Base-by-base conservation (phyloP, 2,113 vertebrate species). In the Cranoglanis bouderius region DNA sequence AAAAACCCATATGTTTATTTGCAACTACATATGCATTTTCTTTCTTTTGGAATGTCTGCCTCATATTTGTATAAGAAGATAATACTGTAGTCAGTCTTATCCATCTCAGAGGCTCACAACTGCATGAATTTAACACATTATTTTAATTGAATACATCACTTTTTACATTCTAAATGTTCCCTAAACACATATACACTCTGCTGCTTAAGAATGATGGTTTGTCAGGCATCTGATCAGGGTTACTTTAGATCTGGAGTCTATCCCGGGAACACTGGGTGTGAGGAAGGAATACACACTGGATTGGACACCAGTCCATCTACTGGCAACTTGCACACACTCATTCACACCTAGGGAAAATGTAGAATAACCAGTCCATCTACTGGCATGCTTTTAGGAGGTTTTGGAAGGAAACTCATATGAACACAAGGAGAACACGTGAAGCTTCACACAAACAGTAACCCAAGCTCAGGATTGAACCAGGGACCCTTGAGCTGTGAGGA, bases 181-280 rank as follows among this genome's bases (percentile, higher is more conserved):
- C n/a, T 67, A 84, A 70, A 29, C 32, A 51, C 72, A 82, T 26
- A 59, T 26, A 51, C 24, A 74, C 53, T 75, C 43, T 90, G 72
- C 72, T 63, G 21, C 12, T 87, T 6, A 49, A 53, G 35, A 78
- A 49, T 51, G 59, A 65, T 0, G 14, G 24, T 77, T 87, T 82
- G 16, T 70, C 59, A 35, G 75, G 67, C 32, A 29, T 26, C 38
- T 46, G 72, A 46, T 75, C 24, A 43, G 70, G 35, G 21, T 46
- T 4, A 5, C 3, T 9, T 9, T 26, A 26, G 67, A 72, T 72
- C 67, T 26, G 10, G 9, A 46, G 35, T 35, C 14, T 74, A 32
- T n/a, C 9, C 63, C 1, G 32, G 32, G 67, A 75, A 43, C 72
- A 43, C 38, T 21, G 7, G 43, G 40, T 78, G 43, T 78, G 26